These are phyloP conservation scores for Heliconius himera DNA, from an alignment of 1,140 invertebrate genomes.

Conservation along the genomic window DNA sequence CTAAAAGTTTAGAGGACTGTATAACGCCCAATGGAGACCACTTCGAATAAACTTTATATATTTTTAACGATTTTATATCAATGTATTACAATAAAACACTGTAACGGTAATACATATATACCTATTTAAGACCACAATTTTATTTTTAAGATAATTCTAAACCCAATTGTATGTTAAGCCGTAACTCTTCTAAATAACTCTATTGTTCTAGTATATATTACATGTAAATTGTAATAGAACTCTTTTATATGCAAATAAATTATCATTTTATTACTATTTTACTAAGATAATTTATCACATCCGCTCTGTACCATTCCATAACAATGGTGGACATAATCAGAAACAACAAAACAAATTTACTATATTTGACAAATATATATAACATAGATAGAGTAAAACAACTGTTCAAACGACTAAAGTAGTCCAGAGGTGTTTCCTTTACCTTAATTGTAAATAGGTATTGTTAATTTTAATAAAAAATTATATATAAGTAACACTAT, in stretches of 20 bases:
- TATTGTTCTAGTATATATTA: not conserved
- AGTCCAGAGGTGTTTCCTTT: not conserved
- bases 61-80: no score
- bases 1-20: no score
- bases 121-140: not conserved
- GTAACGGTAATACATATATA: not conserved
- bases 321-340: not conserved
- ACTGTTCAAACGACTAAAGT: not conserved
- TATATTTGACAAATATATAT: not conserved
- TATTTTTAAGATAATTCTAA: no score
- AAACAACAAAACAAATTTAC: not conserved
- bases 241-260: slow-evolving; percentile 6
- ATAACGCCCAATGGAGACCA: no score
- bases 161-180: not conserved
- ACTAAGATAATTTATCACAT: slow-evolving; percentile 38
- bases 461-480: no score
- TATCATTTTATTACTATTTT: slow-evolving; percentile 15
- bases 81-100: no score
- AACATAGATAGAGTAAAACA: not conserved
- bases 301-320: slow-evolving; percentile 7
- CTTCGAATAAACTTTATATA: no score
- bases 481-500: no score
- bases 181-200: not conserved
- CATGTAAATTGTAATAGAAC: not conserved
- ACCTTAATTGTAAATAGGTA: no score